phyloP scores from a whole-genome alignment of 2,888 invertebrate genomes.

The Lasioglossum morio region DNA sequence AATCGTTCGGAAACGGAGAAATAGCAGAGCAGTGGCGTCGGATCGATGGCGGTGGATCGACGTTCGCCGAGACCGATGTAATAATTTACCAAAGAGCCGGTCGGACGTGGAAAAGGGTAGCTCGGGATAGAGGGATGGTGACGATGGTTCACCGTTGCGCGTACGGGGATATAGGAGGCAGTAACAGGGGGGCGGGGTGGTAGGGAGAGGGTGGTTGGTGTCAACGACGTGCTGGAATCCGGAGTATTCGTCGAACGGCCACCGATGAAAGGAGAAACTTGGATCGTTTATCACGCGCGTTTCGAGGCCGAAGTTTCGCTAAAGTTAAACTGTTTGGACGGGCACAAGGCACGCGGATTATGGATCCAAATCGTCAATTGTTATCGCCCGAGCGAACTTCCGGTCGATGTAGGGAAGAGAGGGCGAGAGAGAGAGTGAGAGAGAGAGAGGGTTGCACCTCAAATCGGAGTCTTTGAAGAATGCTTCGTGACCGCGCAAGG shows the following conservation, averaged over 20 bases:
- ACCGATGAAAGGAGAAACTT: conserved; percentile 61
- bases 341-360: conserved; percentile 66
- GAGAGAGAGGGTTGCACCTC: neutral
- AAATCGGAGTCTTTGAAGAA: neutral
- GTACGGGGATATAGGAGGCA: neutral
- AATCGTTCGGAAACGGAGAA: conserved; percentile 14
- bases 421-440: neutral
- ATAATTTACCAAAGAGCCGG: conserved; percentile 47
- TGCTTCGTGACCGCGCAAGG: neutral
- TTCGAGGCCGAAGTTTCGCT: conserved; percentile 59
- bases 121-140: conserved; percentile 9
- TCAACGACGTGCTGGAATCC: conserved; percentile 55
- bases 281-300: conserved; percentile 68
- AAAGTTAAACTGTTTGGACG: conserved; percentile 70
- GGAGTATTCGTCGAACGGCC: conserved; percentile 51
- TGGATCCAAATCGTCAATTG: conserved; percentile 68
- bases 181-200: neutral
- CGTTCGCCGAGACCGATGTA: conserved; percentile 29
- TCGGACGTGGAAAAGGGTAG: conserved; percentile 11
- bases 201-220: conserved; percentile 30
- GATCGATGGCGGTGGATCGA: conserved; percentile 23
- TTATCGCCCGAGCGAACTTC: conserved; percentile 56
- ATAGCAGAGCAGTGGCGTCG: neutral
- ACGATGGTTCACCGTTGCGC: neutral
- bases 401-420: neutral